Conservation (phyloP, 2,113 vertebrate species). For the Thryonomys swinderianus region DNA sequence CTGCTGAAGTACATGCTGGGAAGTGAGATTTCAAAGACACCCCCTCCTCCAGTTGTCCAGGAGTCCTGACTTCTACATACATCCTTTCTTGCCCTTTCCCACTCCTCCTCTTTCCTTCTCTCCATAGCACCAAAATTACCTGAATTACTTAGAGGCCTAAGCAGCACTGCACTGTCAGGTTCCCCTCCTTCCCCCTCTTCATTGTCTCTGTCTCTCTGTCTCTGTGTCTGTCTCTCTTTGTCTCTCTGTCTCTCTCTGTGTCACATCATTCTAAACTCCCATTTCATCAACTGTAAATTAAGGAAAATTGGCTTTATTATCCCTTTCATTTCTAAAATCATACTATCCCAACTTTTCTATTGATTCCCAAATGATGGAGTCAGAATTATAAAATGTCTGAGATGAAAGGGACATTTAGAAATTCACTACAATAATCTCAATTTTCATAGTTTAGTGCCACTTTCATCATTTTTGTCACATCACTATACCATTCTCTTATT, state of each 20-base stretch:
- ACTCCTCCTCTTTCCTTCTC: neutral
- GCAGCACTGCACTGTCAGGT: rapidly evolving
- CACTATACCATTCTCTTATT: neutral
- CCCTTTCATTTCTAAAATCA: neutral
- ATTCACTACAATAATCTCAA: neutral
- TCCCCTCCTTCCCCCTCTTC: rapidly evolving
- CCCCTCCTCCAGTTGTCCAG: neutral
- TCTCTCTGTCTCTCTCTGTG: neutral
- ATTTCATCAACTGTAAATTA: neutral
- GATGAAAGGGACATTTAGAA: neutral
- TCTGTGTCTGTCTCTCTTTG: rapidly evolving
- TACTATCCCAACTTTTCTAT: neutral
- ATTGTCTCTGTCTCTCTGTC: too few species aligned
- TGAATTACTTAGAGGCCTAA: too few species aligned
- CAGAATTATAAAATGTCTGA: neutral
- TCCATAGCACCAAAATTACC: neutral
- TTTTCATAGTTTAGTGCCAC: neutral
- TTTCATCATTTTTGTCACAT: neutral
- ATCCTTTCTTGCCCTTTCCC: neutral
- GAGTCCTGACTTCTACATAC: neutral
- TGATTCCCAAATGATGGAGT: neutral
- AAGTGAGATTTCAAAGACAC: neutral
- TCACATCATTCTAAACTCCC: neutral
- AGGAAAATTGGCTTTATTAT: neutral
- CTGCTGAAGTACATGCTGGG: neutral